Base-by-base conservation (phyloP, 2,797 vertebrate genomes). In the Tragopan temminckii region DNA sequence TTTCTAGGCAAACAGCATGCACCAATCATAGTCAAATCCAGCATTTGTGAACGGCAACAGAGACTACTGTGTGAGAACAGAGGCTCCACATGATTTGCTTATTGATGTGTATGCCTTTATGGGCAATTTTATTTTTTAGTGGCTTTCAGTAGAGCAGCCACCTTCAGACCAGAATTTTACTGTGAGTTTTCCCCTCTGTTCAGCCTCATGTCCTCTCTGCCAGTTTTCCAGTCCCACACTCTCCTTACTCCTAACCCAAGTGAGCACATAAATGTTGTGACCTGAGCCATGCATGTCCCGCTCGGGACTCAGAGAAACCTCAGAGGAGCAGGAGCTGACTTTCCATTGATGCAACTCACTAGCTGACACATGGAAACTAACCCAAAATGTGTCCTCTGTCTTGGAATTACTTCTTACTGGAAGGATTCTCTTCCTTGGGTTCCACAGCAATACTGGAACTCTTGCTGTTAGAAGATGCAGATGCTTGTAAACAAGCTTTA, bases 251-350 rank as follows among this genome's bases (percentile, higher is more conserved):
- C 29, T 31, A 80, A 2, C 2, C 29, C 35, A 84, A 23, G 74
- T 10, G 2, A 1, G 5, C n/a, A 63, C 16, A 25, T 11, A 46
- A 16, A 76, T 29, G 3, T 35, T 88, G 25, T 21, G 63, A 12
- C 20, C 63, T 69, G 23, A 85, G 14, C 2, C 10, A 20, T 13
- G 29, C n/a, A 74, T 3, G 18, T 67, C 18, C 21, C 0, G 0
- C 38, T 36, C 10, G 9, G 31, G 25, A 10, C 40, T 68, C 58
- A 55, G 55, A 71, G 67, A 62, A 84, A 52, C 7, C 23, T 81
- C 80, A 58, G 23, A 5, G 57, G 14, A 81, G 33, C 13, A 53
- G 40, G 24, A 82, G 24, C 35, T 61, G 58, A 25, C 6, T 35
- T 64, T 68, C 42, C 29, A 57, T 7, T 16, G 36, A 4, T 6